These are phyloP conservation scores for Mastacembelus armatus DNA, from an alignment of 2,797 vertebrate genomes.

Conservation along the genomic window DNA sequence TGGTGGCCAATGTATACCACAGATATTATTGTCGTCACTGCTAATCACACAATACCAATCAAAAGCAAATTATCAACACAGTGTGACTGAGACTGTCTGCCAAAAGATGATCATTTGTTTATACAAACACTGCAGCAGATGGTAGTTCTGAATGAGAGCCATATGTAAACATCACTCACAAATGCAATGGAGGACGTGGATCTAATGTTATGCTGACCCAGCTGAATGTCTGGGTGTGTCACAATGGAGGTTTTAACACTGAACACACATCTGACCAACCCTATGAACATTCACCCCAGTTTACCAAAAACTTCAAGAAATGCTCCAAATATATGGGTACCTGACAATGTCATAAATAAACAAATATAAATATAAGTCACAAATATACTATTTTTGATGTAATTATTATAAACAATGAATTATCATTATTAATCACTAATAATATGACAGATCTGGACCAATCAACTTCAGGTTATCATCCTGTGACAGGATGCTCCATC, in stretches of 20 bases:
- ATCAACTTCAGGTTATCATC: too few relatives aligned
- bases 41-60: constrained; percentile 32
- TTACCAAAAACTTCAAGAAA: too few relatives aligned
- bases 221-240: constrained; percentile 14
- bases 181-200: constrained; percentile 23
- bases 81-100: constrained; percentile 28
- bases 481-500: too few relatives aligned
- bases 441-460: too few relatives aligned
- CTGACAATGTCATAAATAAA: too few relatives aligned
- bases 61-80: constrained; percentile 44
- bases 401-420: too few relatives aligned
- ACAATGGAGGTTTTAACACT: neutral
- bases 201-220: constrained; percentile 37
- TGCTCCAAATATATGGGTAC: too few relatives aligned
- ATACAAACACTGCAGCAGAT: constrained; percentile 56
- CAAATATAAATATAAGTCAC: too few relatives aligned
- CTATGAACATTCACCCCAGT: neutral
- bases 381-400: too few relatives aligned
- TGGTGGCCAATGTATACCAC: neutral
- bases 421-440: too few relatives aligned
- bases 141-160: constrained; percentile 54
- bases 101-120: constrained; percentile 40
- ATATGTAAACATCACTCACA: constrained; percentile 41
- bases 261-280: neutral
- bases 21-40: neutral